A percentile compares a stretch with the other conserved stretches of the same genome.
These are phyloP conservation scores for Bursaphelenchus mucronatus DNA, from an alignment of 1,140 invertebrate genomes.

Conservation along the genomic window DNA sequence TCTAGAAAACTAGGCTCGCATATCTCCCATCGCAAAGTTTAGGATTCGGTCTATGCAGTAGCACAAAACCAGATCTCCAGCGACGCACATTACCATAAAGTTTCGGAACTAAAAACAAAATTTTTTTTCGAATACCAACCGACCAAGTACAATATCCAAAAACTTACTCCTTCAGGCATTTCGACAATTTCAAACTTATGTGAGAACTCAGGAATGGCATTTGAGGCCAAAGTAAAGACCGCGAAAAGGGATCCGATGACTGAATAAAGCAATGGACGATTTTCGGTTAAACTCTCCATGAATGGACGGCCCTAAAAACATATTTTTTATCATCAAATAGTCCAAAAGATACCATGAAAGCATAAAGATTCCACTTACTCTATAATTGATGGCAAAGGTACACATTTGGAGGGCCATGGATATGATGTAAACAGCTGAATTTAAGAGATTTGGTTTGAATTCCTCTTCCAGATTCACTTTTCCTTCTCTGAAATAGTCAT, in stretches of 20 bases:
- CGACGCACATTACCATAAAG: conserved; percentile 60
- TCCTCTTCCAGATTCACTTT: conserved; percentile 73
- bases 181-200: conserved; percentile 63
- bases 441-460: conserved; percentile 87
- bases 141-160: neutral
- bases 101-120: conserved; percentile 62
- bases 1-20: conserved; percentile 12
- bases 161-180: conserved; percentile 61
- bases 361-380: conserved; percentile 68
- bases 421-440: conserved; percentile 96
- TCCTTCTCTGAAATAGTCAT: conserved; percentile 37
- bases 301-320: conserved; percentile 82
- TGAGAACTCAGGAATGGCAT: conserved; percentile 61
- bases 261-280: conserved; percentile 80
- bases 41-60: conserved; percentile 62
- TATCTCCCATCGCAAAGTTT: conserved; percentile 62
- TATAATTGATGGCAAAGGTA: conserved; percentile 97
- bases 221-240: conserved; percentile 62
- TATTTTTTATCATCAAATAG: conserved; percentile 17
- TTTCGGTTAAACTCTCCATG: conserved; percentile 90
- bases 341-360: conserved; percentile 20
- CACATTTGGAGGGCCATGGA: conserved; percentile 92
- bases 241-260: conserved; percentile 62
- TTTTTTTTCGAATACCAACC: neutral
- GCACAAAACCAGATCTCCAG: conserved; percentile 62